Percentiles rank a stretch among this genome's conserved stretches.
Evolutionary conservation across 2,113 vertebrate genomes (phyloP).

Genomic region (Rafetus swinhoei): DNA sequence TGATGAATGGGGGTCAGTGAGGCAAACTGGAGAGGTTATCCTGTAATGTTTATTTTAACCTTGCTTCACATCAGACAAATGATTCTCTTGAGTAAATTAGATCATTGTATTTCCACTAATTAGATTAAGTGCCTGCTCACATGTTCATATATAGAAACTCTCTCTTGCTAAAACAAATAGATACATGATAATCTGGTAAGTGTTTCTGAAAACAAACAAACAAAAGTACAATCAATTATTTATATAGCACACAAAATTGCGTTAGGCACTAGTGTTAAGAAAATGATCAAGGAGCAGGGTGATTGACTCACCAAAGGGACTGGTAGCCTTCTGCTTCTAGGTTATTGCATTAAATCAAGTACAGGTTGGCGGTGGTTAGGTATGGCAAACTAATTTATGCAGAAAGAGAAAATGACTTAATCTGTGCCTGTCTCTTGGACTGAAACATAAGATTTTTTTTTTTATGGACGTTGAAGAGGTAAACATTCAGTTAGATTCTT

Average conservation of each 20-base stretch:
- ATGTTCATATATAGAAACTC: neutral
- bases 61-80: neutral
- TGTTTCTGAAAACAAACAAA: neutral
- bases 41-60: conserved; percentile 4
- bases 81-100: neutral
- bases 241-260: neutral
- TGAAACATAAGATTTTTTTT: neutral
- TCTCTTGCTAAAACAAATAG: neutral
- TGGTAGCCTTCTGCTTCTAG: neutral
- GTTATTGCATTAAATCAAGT: neutral
- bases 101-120: neutral
- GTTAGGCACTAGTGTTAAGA: neutral
- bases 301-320: neutral
- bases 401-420: neutral
- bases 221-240: neutral
- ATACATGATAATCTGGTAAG: neutral
- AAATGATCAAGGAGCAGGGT: neutral
- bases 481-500: neutral
- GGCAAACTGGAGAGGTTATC: neutral
- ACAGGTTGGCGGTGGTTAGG: neutral
- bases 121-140: neutral
- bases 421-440: neutral
- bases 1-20: neutral
- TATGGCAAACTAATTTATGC: neutral
- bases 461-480: neutral